Evolutionary conservation across 1,140 invertebrate species (phyloP), one percentile per base, ranked within the genome.

Genomic region (Orius insidiosus): DNA sequence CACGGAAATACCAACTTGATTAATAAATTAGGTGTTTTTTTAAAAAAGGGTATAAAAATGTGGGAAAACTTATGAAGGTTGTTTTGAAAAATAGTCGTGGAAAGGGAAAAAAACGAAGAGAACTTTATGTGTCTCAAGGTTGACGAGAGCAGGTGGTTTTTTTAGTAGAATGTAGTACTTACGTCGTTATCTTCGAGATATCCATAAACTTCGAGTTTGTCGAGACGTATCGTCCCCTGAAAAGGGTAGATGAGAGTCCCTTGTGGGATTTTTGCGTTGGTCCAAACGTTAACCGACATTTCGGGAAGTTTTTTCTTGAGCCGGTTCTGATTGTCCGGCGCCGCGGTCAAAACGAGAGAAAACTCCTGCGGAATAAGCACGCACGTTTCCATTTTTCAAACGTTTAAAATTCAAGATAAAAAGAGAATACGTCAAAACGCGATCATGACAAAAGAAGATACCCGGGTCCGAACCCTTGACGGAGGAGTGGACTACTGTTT

Each of bases 351-450:
- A 43, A 86, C 75, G 58, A 93, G 64, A 41, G 83, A 85, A 60
- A 93, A 78, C 64, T 90, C 85, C 61, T 79, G 77, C 15, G 87
- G 88, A 58, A 93, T 89, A 57, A 93, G 65, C 51, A 92, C 85
- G 61, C 86, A 80, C 53, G 85, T 87, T 70, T 92, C 86, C 86
- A 93, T 93, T 24, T 24, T 24, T n/a, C n/a, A n/a, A n/a, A n/a
- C n/a, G n/a, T n/a, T n/a, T n/a, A 24, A 24, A 24, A 24, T 24
- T 4, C 24, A 24, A 24, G n/a, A n/a, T n/a, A 24, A 24, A 24
- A 7, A 24, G 7, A 24, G 7, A 24, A 24, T 24, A 24, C 24
- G 24, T 24, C 24, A 24, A 24, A 24, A 24, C 24, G 24, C 24
- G 24, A 24, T 24, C 24, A 24, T 24, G 24, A 24, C 24, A 24